phyloP scores from a whole-genome alignment of 1,140 invertebrate species.

The Steinernema khuongi region DNA sequence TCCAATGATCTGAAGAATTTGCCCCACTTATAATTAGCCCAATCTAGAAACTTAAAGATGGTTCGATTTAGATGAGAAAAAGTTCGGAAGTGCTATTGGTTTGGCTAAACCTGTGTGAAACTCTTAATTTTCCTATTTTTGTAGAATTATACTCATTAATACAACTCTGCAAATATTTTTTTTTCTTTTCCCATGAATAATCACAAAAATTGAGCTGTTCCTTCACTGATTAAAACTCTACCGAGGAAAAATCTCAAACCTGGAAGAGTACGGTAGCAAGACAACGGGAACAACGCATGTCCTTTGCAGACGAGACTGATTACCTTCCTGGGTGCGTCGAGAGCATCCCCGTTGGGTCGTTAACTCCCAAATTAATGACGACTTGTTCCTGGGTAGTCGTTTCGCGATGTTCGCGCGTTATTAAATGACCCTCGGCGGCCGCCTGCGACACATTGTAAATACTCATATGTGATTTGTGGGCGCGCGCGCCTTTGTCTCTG shows the following conservation, averaged over 20 bases:
- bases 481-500: conserved; percentile 7
- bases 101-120: too few species aligned
- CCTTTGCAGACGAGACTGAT: not conserved
- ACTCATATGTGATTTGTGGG: conserved; percentile 9
- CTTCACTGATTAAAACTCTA: too few species aligned
- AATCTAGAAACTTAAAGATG: too few species aligned
- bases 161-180: too few species aligned
- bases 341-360: not conserved
- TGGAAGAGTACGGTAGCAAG: not conserved
- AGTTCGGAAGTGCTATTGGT: too few species aligned
- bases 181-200: too few species aligned
- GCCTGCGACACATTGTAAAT: conserved; percentile 13
- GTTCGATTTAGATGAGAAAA: too few species aligned
- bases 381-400: not conserved
- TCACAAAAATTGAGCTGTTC: too few species aligned
- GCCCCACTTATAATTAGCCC: too few species aligned
- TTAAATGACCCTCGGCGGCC: not conserved
- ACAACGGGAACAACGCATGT: not conserved
- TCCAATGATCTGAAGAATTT: too few species aligned
- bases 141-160: too few species aligned
- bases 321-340: not conserved
- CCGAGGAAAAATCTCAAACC: not conserved
- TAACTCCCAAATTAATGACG: not conserved
- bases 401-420: not conserved
- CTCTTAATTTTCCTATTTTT: too few species aligned